Evolutionary conservation across 2,797 vertebrate species (phyloP), one percentile per base, ranked within the genome.

Genomic region (Brotula barbata): DNA sequence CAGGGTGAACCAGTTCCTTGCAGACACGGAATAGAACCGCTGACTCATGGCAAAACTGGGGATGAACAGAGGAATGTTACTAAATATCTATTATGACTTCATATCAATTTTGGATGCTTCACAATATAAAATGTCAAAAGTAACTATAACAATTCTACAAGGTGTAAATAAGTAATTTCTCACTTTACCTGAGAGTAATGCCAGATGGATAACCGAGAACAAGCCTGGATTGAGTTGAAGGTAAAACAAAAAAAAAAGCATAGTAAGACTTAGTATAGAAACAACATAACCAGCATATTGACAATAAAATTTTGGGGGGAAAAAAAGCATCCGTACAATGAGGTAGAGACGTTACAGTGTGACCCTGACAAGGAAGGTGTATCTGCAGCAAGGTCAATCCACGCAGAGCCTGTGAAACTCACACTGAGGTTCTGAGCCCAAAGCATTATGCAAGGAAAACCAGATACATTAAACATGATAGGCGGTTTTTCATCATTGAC

Each of bases 351-450:
- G 25, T 77, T 90, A 67, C 93, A 94, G 12, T 1, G 2, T 17
- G 94, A 96, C 14, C 82, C 88, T 0, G 41, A 3, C 49, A 91
- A 7, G 3, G 75, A 22, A 1, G 77, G 72, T 0, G 19, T 71
- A n/a, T 69, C 0, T 2, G 33, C 16, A 70, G 45, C 89, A 62
- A 95, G 87, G 58, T 95, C 91, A 0, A 43, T 58, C 80, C 84
- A 82, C 0, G 4, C 0, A 0, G 6, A 1, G 2, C 2, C 0
- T 0, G 7, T 6, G 42, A 87, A 37, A 22, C 60, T 68, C 73
- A 95, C 46, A 0, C 33, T 87, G 65, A 97, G 90, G 46, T 85
- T 91, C 68, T 90, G 83, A 34, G 93, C 94, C 94, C 94, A 97
- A 9, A 96, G 89, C 74, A 97, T 90, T 52, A 97, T 95, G 68